A percentile compares a stretch with the other conserved stretches of the same genome.
Evolutionary conservation across 2,888 invertebrate genomes (phyloP).

Genomic region (Cephus spinipes): DNA sequence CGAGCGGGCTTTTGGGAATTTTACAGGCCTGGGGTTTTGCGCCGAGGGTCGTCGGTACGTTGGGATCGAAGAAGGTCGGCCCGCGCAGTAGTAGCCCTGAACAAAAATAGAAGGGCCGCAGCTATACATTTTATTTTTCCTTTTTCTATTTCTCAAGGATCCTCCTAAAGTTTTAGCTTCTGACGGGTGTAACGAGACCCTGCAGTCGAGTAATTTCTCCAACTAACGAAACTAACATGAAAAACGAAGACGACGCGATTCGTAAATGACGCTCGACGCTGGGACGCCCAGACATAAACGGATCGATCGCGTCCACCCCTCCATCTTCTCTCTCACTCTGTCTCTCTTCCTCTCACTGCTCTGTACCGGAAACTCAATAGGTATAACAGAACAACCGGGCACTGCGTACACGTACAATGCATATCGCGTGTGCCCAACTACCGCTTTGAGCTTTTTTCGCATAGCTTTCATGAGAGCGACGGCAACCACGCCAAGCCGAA

Average conservation of each 20-base stretch:
- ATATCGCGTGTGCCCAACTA: background rate
- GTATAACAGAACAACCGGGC: background rate
- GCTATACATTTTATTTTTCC: background rate
- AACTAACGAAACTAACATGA: background rate
- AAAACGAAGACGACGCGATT: background rate
- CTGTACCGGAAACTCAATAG: background rate
- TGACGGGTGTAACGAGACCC: background rate
- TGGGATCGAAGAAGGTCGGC: background rate
- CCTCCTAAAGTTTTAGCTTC: background rate
- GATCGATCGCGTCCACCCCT: slow-evolving; percentile 56
- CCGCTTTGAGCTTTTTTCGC: background rate
- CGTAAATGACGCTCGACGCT: slow-evolving; percentile 35
- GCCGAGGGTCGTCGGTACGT: background rate
- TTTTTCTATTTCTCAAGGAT: background rate
- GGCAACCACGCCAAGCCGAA: background rate
- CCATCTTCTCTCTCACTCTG: slow-evolving; percentile 27
- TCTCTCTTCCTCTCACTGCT: background rate
- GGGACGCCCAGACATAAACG: slow-evolving; percentile 55
- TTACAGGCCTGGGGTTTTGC: background rate
- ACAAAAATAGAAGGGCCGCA: background rate
- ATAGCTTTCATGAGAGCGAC: background rate
- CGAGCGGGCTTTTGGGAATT: background rate
- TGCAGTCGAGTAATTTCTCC: background rate
- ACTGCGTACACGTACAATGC: background rate
- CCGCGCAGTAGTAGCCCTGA: background rate